Evolutionary conservation across 2,888 invertebrate species (phyloP).

Genomic region (Mycogona germanica): DNA sequence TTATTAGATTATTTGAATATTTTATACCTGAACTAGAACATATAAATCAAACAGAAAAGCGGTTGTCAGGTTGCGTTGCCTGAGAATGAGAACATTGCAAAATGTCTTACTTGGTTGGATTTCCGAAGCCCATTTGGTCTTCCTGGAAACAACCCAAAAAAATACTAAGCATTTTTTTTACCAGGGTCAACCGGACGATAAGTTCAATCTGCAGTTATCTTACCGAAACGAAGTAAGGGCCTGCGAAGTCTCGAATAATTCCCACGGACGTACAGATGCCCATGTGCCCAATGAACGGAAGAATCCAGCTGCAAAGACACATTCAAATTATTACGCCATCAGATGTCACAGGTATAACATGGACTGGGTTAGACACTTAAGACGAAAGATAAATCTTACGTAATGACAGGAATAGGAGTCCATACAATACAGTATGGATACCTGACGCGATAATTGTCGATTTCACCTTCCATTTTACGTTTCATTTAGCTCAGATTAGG

Average conservation of each 20-base stretch:
- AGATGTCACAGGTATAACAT: neutral
- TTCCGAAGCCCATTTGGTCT: constrained; percentile 80
- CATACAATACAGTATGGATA: constrained; percentile 9
- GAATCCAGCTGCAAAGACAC: constrained; percentile 60
- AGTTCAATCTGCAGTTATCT: constrained; percentile 23
- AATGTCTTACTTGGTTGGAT: constrained; percentile 61
- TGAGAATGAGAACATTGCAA: too few relatives aligned
- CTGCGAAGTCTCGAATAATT: constrained; percentile 94
- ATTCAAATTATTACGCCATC: neutral
- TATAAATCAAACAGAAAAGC: too few relatives aligned
- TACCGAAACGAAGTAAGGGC: constrained; percentile 81
- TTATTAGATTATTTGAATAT: too few relatives aligned
- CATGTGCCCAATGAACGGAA: constrained; percentile 98
- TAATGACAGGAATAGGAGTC: constrained; percentile 7
- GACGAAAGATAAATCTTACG: neutral
- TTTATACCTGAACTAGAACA: too few relatives aligned
- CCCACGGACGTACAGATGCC: constrained; percentile 79
- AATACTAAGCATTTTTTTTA: constrained; percentile 5
- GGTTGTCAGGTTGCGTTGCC: too few relatives aligned
- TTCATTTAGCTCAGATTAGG: too few relatives aligned
- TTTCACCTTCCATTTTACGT: too few relatives aligned
- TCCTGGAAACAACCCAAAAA: too few relatives aligned
- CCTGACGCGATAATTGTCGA: too few relatives aligned
- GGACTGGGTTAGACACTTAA: too few relatives aligned
- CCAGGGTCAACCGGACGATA: neutral